A percentile compares a stretch with the other conserved stretches of the same genome.
These are phyloP conservation scores for Rattus rattus DNA, from an alignment of 2,113 vertebrate species.

Conservation along the genomic window DNA sequence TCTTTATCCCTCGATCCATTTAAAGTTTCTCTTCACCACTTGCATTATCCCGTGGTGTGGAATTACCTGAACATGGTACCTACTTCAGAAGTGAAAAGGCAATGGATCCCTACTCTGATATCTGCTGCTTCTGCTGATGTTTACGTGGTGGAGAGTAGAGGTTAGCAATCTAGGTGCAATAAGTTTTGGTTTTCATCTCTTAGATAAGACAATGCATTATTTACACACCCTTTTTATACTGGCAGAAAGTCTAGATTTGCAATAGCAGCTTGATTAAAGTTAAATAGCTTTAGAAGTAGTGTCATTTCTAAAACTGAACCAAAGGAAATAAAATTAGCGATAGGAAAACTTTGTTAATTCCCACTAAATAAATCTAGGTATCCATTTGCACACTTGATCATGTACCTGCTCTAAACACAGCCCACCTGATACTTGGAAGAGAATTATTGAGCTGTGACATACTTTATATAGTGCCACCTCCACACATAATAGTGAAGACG, in stretches of 20 bases:
- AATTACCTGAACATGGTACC: background rate
- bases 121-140: background rate
- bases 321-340: background rate
- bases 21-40: background rate
- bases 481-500: background rate
- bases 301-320: background rate
- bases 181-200: background rate
- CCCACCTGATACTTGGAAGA: background rate
- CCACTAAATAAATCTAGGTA: background rate
- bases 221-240: background rate
- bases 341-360: background rate
- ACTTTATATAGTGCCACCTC: background rate
- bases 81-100: background rate
- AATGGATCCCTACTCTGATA: background rate
- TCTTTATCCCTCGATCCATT: background rate
- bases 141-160: background rate
- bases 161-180: background rate
- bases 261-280: background rate
- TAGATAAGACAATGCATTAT: background rate
- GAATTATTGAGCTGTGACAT: background rate
- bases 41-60: background rate
- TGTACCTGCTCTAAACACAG: accelerated
- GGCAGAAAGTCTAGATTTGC: background rate
- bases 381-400: background rate
- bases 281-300: background rate